Percentiles rank a stretch among this genome's conserved stretches.
Evolutionary conservation across 2,113 vertebrate species (phyloP).

Genomic region (Crotophaga sulcirostris): DNA sequence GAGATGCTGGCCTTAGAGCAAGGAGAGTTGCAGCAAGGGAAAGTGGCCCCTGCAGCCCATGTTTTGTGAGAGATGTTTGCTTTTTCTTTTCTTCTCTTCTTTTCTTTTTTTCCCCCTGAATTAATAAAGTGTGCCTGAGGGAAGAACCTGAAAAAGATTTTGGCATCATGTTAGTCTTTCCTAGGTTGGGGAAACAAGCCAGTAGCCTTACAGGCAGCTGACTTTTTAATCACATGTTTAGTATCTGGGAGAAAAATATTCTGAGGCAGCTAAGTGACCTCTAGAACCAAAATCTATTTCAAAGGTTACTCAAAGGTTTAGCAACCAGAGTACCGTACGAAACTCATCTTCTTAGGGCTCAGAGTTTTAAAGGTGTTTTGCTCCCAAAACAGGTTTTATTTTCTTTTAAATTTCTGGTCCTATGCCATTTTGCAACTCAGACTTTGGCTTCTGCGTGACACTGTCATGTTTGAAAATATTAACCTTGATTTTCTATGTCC

Average conservation of each 20-base stretch:
- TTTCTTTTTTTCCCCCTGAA: neutral
- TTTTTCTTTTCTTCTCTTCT: neutral
- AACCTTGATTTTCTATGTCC: neutral
- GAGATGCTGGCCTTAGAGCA: neutral
- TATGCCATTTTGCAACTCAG: neutral
- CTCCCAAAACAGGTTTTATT: neutral
- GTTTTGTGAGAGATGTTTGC: neutral
- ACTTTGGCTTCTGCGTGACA: neutral
- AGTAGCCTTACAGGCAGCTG: slow-evolving; percentile 40
- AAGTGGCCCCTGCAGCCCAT: neutral
- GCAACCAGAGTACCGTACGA: neutral
- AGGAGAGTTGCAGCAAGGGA: neutral
- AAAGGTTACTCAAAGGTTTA: neutral
- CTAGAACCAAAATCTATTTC: neutral
- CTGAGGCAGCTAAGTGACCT: neutral
- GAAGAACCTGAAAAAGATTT: slow-evolving; percentile 35
- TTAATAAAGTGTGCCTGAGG: slow-evolving; percentile 37
- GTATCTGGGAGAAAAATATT: slow-evolving; percentile 24
- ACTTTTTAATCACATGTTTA: slow-evolving; percentile 57
- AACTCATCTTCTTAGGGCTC: neutral
- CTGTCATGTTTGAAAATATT: neutral
- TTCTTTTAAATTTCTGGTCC: neutral
- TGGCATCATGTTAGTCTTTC: slow-evolving; percentile 40
- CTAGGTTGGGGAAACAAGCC: slow-evolving; percentile 32
- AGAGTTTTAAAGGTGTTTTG: neutral